Evolutionary conservation across 2,888 invertebrate genomes (phyloP).

Genomic region (Agriopis leucophaearia): DNA sequence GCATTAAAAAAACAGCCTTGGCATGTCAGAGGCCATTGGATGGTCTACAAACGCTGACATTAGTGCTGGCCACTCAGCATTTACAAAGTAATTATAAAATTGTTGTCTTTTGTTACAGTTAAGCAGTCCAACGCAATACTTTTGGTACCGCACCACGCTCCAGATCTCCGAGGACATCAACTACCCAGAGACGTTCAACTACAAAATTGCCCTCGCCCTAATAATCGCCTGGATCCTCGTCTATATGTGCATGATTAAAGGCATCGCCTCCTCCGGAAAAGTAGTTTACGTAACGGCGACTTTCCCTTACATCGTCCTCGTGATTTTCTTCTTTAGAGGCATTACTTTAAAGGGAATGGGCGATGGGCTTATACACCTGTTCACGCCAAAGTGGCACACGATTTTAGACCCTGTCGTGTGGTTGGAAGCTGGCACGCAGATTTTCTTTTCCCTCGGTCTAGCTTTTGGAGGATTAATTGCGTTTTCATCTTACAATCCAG

Average conservation of each 20-base stretch:
- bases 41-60: too few species aligned
- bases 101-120: conserved; percentile 84
- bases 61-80: too few species aligned
- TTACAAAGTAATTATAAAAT: neutral
- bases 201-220: conserved; percentile 95
- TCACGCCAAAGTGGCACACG: conserved; percentile 97
- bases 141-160: conserved; percentile 97
- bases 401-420: conserved; percentile 97
- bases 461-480: conserved; percentile 98
- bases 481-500: conserved; percentile 98
- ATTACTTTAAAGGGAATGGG: conserved; percentile 95
- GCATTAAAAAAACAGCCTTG: too few species aligned
- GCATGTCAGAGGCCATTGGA: too few species aligned
- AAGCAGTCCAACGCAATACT: conserved; percentile 97
- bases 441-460: conserved; percentile 97
- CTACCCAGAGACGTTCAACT: conserved; percentile 94
- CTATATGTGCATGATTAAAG: conserved; percentile 98
- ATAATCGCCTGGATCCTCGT: conserved; percentile 97
- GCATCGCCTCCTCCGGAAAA: conserved; percentile 98
- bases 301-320: conserved; percentile 97
- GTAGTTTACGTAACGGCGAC: conserved; percentile 98
- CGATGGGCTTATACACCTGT: conserved; percentile 95
- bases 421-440: conserved; percentile 99
- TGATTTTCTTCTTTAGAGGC: conserved; percentile 98
- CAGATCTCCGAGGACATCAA: conserved; percentile 96